A percentile compares a stretch with the other conserved stretches of the same genome.
Conservation (phyloP, 2,888 invertebrate genomes). For the Archips crataeganus region DNA sequence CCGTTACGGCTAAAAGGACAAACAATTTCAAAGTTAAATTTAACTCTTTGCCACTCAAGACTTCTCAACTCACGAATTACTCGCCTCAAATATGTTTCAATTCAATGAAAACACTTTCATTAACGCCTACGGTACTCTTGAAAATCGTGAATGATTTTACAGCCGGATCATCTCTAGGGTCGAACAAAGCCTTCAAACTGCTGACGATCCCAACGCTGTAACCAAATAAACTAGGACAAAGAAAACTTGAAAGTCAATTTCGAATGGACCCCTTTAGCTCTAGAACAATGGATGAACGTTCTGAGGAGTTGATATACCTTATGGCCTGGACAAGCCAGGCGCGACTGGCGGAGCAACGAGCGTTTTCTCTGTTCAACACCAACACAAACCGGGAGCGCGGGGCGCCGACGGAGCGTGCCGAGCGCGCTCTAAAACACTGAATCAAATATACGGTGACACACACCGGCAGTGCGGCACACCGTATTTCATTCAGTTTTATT, state of each 20-base stretch:
- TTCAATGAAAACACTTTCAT: not conserved
- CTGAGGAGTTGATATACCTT: not conserved
- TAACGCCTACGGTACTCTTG: not conserved
- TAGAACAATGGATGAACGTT: not conserved
- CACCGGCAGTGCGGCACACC: too few relatives aligned
- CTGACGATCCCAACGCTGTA: not conserved
- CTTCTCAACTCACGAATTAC: not conserved
- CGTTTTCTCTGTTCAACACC: too few relatives aligned
- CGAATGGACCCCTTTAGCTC: not conserved
- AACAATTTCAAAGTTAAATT: not conserved
- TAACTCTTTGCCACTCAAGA: not conserved
- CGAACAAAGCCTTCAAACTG: not conserved
- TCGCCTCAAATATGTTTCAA: not conserved
- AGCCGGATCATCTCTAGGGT: not conserved
- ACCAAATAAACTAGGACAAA: conserved; percentile 11
- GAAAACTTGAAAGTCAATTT: conserved; percentile 25
- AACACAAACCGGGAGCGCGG: too few relatives aligned
- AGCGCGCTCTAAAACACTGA: too few relatives aligned
- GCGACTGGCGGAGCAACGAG: too few relatives aligned
- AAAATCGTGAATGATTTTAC: not conserved
- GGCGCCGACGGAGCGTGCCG: too few relatives aligned
- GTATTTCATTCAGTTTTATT: too few relatives aligned
- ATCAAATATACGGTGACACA: too few relatives aligned
- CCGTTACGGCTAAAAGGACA: not conserved
- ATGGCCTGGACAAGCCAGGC: too few relatives aligned